Base-by-base conservation (phyloP, 2,113 vertebrate species). In the Mastomys coucha region DNA sequence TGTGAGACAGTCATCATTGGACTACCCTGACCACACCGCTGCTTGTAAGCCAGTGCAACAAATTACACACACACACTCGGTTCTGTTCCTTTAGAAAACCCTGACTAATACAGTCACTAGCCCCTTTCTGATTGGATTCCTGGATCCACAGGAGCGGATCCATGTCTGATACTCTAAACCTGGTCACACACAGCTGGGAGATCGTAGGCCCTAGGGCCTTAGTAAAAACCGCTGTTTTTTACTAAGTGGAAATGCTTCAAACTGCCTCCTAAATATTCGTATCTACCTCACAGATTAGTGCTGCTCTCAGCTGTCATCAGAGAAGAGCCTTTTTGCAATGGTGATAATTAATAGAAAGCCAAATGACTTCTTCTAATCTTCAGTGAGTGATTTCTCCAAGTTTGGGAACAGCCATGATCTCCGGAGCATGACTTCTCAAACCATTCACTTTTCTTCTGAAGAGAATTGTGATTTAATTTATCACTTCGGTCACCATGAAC, bases 361-460 rank as follows among this genome's bases (percentile, higher is more conserved):
- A 89, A 58, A 65, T 56, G 75, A 60, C 77, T 89, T 42, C 36
- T 81, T 93, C 58, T 89, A 81, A 72, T 60, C 82, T n/a, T 65
- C 20, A 86, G 42, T 51, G 77, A 75, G 28, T 28, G 86, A 91
- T 94, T 94, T 92, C 86, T 76, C 94, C 16, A 49, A 73, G 22
- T 80, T 33, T 75, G 13, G 17, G 7, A 89, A 97, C 0, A 80
- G 24, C 36, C 60, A 73, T 31, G 70, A 49, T 78, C 93, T 5
- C 49, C 53, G 95, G 31, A 91, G 42, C 31, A 70, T 63, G 36
- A 58, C 7, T 72, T 85, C 92, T 49, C 14, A 39, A 76, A 20
- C 69, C 28, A 65, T 20, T 91, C 70, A 60, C 58, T 88, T 88
- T 91, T 89, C 56, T 91, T 91, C 92, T 70, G 26, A 96, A 95